Conservation (phyloP, 2,888 invertebrate genomes). For the Griposia aprilina region DNA sequence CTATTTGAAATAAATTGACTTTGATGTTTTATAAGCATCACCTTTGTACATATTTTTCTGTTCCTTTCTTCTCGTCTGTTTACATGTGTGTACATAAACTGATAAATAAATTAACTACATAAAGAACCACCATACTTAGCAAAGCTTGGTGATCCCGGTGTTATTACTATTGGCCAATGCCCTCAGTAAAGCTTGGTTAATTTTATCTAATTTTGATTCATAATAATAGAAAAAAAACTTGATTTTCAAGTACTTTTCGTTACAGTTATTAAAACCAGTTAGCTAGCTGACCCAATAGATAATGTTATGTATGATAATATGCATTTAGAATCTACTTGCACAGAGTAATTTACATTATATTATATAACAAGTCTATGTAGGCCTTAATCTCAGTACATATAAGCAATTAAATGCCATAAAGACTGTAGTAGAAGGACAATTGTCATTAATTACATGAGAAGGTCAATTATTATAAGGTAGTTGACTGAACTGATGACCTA, state of each 20-base stretch:
- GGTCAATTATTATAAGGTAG: constrained; percentile 7
- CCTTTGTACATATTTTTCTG: too few species aligned
- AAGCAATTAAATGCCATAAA: not conserved
- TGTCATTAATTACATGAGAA: not conserved
- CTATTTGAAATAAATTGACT: too few species aligned
- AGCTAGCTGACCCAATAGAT: not conserved
- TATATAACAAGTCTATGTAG: constrained; percentile 2
- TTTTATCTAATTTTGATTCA: not conserved
- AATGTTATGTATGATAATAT: not conserved
- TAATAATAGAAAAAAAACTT: not conserved
- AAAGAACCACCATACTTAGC: not conserved
- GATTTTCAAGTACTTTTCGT: not conserved
- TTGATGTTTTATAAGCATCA: not conserved
- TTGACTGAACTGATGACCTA: not conserved
- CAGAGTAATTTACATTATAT: constrained; percentile 17
- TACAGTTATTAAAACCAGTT: constrained; percentile 5
- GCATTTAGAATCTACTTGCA: not conserved
- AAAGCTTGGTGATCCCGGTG: not conserved
- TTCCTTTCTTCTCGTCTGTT: not conserved
- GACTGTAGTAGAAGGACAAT: not conserved
- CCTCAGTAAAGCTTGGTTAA: not conserved
- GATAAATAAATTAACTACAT: not conserved
- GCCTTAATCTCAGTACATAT: too few species aligned
- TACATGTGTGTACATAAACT: too few species aligned
- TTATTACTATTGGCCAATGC: not conserved